Percentiles rank a stretch among this genome's conserved stretches.
phyloP scores from a whole-genome alignment of 2,113 vertebrate genomes.

The Oncorhynchus nerka region DNA sequence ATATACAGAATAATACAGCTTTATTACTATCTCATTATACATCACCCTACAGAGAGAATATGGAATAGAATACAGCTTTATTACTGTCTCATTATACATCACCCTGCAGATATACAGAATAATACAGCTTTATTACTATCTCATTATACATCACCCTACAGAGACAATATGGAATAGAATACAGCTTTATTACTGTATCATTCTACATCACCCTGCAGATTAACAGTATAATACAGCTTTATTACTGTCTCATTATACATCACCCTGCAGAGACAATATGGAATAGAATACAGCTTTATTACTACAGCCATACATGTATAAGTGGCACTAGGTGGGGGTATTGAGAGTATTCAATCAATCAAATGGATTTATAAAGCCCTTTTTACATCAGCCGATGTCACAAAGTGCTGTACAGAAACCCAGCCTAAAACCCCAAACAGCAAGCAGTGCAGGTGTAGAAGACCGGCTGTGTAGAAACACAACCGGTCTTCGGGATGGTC shows the following conservation, averaged over 20 bases:
- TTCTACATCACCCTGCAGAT: conserved; percentile 68
- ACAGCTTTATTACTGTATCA: background rate
- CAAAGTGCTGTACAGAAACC: too few species aligned
- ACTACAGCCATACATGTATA: too few species aligned
- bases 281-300: too few species aligned
- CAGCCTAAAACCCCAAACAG: too few species aligned
- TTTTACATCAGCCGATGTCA: too few species aligned
- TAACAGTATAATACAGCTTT: background rate
- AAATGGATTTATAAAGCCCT: too few species aligned
- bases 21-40: background rate
- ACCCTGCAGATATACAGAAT: conserved; percentile 21
- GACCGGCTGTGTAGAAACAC: too few species aligned
- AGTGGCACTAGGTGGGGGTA: too few species aligned
- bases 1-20: background rate
- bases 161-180: background rate
- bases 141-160: conserved; percentile 62
- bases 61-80: too few species aligned
- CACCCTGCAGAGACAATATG: background rate
- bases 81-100: background rate
- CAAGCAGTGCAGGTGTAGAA: too few species aligned
- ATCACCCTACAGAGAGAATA: background rate
- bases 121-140: conserved; percentile 6
- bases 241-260: background rate
- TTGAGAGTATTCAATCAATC: too few species aligned
- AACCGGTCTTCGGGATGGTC: too few species aligned